Base-by-base conservation (phyloP, 2,888 invertebrate species). In the Scaptomyza tumidula region DNA sequence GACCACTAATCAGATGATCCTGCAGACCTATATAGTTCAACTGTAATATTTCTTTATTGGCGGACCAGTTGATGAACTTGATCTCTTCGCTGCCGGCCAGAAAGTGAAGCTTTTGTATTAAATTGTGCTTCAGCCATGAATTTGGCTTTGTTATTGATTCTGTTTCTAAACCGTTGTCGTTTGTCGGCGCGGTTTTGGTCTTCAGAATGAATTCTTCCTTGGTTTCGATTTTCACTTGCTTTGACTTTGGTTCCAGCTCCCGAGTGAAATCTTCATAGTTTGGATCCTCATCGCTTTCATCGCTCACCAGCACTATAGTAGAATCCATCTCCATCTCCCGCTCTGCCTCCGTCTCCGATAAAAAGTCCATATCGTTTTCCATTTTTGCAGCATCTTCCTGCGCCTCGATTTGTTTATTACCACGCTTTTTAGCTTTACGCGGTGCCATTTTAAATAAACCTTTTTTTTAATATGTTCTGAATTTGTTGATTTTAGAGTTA, bases 11-110 rank as follows among this genome's bases (percentile, higher is more conserved):
- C 46, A 84, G 49, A 45, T 88, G 64, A 6, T 71, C 53, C 67
- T 88, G 86, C 49, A 84, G 10, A 0, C 64, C 78, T 27, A 48
- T 0, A n/a, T 78, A 78, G n/a, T 69, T 58, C 45, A 84, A 0
- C n/a, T 63, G 44, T 50, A 88, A 14, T 1, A 58, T 44, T 11
- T 24, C 11, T 0, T 71, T 80, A n/a, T 49, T 31, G 0, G 1
- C n/a, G 0, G 78, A 52, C 83, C 83, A 84, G 3, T 58, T 54
- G 7, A 88, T 14, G 3, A 67, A 80, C 0, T 16, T 0, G 1
- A 70, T 5, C 6, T 19, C 6, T 0, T n/a, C 11, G 4, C 54
- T 73, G 31, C 56, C 46, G 13, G 84, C 44, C n/a, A 56, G 53
- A 46, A 88, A 11, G 6, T 69, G 58, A 0, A 84, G 55, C 13